Percentiles rank a stretch among this genome's conserved stretches.
These are phyloP conservation scores for Brachyistius frenatus DNA, from an alignment of 2,113 vertebrate species.

Conservation along the genomic window DNA sequence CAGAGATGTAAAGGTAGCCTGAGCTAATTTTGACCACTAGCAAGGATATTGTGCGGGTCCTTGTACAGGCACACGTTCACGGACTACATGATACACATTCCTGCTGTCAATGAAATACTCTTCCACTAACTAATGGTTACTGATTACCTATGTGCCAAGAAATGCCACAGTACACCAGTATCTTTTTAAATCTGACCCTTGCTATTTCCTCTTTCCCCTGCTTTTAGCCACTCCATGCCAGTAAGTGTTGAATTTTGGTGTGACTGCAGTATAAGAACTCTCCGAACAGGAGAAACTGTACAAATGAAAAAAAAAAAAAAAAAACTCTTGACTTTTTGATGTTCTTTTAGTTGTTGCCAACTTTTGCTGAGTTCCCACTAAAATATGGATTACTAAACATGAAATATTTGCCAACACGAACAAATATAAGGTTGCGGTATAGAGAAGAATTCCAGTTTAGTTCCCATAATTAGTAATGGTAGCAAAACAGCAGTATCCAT, in stretches of 20 bases:
- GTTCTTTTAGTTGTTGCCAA: not conserved
- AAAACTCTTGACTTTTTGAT: not conserved
- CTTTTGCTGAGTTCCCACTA: not conserved
- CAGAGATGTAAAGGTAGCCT: no score
- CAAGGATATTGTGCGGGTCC: no score
- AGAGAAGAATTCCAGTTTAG: not conserved
- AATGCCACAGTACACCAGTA: no score
- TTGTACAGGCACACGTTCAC: no score
- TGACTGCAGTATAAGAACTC: not conserved
- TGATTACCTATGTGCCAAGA: no score
- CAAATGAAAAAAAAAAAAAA: not conserved
- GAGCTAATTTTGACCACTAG: no score
- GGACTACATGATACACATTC: no score
- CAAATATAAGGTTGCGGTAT: not conserved
- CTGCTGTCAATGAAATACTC: no score
- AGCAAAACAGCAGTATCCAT: not conserved
- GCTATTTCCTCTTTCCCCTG: not conserved
- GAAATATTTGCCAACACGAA: not conserved
- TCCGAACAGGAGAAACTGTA: not conserved
- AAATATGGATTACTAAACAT: not conserved
- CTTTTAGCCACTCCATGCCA: not conserved
- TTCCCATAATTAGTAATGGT: conserved; percentile 5
- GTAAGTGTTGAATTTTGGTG: not conserved
- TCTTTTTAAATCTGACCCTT: no score
- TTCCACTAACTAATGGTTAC: no score